These are phyloP conservation scores for Scylla paramamosain DNA, from an alignment of 1,140 invertebrate species.

Conservation along the genomic window DNA sequence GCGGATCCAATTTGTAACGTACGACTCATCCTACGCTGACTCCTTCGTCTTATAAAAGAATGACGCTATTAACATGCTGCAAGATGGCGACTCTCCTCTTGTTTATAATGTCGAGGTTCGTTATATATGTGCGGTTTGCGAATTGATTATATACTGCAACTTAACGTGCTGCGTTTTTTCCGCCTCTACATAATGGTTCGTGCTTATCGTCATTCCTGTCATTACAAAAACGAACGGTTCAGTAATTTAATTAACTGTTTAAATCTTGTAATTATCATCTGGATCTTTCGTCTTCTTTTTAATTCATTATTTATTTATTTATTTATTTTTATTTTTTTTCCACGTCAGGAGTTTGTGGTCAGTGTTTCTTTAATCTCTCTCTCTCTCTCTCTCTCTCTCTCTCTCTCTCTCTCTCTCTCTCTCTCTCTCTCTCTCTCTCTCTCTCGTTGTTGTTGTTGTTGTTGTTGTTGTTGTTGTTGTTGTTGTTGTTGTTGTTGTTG, in stretches of 20 bases:
- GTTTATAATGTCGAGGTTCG: too few relatives aligned
- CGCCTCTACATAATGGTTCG: background rate
- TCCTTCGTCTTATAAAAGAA: background rate
- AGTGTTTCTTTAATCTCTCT: background rate
- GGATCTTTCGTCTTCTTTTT: background rate
- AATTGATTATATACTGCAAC: background rate
- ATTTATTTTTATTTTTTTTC: background rate
- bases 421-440: conserved; percentile 31
- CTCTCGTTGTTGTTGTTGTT: too few relatives aligned
- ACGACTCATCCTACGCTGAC: background rate
- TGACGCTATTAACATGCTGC: too few relatives aligned
- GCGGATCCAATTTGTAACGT: background rate
- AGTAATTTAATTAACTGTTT: too few relatives aligned
- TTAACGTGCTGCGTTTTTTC: background rate
- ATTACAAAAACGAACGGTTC: too few relatives aligned
- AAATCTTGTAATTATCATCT: background rate
- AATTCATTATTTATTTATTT: background rate
- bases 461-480: too few relatives aligned
- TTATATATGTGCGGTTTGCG: too few relatives aligned
- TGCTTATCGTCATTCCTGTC: background rate
- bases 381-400: background rate
- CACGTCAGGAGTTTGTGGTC: background rate
- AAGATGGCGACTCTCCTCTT: too few relatives aligned
- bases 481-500: background rate
- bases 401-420: background rate